These are phyloP conservation scores for Chondrilla cf. caribensis DNA, from an alignment of 37 sponge, comb jelly and placozoan species.

Conservation along the genomic window DNA sequence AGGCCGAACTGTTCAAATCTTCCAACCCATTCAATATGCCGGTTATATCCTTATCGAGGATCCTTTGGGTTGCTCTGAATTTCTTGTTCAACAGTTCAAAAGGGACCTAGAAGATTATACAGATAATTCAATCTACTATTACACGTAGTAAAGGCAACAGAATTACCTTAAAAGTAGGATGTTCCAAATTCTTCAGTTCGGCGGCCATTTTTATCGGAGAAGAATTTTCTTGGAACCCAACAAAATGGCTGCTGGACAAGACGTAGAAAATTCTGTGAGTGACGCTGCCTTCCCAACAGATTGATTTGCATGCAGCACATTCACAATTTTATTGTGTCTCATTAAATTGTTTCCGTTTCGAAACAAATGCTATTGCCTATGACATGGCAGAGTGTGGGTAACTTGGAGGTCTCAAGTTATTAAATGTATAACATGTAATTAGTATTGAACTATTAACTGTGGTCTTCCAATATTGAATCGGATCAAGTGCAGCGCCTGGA, in stretches of 20 bases:
- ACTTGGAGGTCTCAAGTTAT: no score
- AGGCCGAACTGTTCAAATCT: constrained; percentile 34
- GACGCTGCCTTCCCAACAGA: no score
- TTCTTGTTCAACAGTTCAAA: constrained; percentile 97
- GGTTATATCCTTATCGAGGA: constrained; percentile 82
- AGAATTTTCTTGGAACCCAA: no score
- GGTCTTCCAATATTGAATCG: no score
- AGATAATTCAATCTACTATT: background rate
- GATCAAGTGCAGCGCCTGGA: no score
- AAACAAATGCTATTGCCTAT: no score
- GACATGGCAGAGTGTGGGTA: no score
- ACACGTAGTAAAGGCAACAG: background rate
- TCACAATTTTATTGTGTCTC: no score
- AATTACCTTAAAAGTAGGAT: constrained; percentile 78
- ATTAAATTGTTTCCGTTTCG: no score
- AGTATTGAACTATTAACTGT: no score
- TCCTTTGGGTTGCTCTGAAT: constrained; percentile 84
- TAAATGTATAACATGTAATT: no score
- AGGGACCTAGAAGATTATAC: constrained; percentile 65
- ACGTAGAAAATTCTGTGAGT: background rate
- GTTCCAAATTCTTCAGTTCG: constrained; percentile 69
- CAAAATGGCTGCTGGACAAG: constrained; percentile 8
- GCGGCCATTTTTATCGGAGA: constrained; percentile 29
- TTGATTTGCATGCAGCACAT: no score
- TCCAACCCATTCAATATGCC: constrained; percentile 23